Conservation (phyloP, 2,113 vertebrate genomes). For the Mellivora capensis region DNA sequence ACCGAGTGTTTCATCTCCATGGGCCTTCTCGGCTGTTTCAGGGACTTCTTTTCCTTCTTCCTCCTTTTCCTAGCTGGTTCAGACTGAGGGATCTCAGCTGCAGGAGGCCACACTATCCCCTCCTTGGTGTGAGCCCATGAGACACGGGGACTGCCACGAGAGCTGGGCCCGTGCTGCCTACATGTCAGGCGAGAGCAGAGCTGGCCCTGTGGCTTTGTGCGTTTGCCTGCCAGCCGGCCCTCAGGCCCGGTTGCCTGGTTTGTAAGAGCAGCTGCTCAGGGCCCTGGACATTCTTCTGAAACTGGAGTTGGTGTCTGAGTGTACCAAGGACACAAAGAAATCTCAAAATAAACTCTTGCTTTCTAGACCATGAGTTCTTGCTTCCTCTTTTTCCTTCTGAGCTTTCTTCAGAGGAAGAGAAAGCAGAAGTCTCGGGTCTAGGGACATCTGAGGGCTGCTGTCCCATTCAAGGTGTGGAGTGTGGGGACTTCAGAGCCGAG, state of each 20-base stretch:
- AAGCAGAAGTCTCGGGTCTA: constrained; percentile 62
- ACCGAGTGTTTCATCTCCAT: neutral
- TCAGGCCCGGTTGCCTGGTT: neutral
- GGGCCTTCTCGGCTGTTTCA: neutral
- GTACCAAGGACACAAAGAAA: neutral
- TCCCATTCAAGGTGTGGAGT: neutral
- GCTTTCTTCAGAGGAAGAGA: constrained; percentile 56
- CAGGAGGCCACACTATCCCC: neutral
- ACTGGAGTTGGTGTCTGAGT: neutral
- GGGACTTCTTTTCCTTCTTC: too few relatives aligned
- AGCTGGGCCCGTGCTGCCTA: neutral
- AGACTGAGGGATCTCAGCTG: neutral
- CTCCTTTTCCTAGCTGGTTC: neutral
- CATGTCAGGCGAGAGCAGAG: neutral
- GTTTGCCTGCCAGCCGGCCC: neutral
- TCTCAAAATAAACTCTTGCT: constrained; percentile 44
- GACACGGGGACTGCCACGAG: neutral
- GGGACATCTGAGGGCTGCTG: neutral
- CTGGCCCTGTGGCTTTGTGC: neutral
- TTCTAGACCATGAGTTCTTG: constrained; percentile 47
- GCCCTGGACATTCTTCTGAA: neutral
- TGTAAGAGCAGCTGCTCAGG: neutral
- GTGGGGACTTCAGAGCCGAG: neutral
- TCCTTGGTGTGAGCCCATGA: neutral
- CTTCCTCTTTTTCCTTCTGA: constrained; percentile 57